Evolutionary conservation across 2,113 vertebrate species (phyloP).

Genomic region (Prionailurus bengalensis): DNA sequence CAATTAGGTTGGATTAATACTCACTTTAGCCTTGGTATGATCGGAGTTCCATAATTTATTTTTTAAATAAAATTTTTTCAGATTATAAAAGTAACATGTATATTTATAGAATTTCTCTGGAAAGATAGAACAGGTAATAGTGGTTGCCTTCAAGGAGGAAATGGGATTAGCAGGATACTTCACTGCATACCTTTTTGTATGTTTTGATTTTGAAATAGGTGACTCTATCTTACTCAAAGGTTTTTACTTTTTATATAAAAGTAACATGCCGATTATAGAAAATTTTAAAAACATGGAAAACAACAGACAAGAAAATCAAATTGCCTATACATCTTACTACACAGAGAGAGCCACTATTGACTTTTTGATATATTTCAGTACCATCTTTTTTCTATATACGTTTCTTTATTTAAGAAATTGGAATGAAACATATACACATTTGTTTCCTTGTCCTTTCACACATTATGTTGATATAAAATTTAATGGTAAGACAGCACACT

Average conservation of each 20-base stretch:
- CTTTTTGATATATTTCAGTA: not conserved
- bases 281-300: slow-evolving; percentile 30
- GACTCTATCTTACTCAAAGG: slow-evolving; percentile 38
- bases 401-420: slow-evolving; percentile 44
- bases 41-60: slow-evolving; percentile 40
- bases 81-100: slow-evolving; percentile 36
- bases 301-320: slow-evolving; percentile 34
- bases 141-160: slow-evolving; percentile 2
- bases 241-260: slow-evolving; percentile 45
- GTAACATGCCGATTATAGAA: not conserved
- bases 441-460: slow-evolving; percentile 38
- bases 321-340: not conserved
- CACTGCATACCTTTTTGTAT: not conserved
- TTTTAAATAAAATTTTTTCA: slow-evolving; percentile 20
- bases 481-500: slow-evolving; percentile 29
- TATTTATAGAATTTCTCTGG: slow-evolving; percentile 33
- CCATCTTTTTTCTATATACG: not conserved
- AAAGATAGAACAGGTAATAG: slow-evolving; percentile 31
- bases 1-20: not conserved
- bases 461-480: slow-evolving; percentile 44
- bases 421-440: slow-evolving; percentile 13
- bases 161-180: not conserved
- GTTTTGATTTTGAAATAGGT: slow-evolving; percentile 54
- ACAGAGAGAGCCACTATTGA: not conserved
- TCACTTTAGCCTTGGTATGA: slow-evolving; percentile 16